phyloP scores from a whole-genome alignment of 2,797 vertebrate species.

The Cetoscarus ocellatus region DNA sequence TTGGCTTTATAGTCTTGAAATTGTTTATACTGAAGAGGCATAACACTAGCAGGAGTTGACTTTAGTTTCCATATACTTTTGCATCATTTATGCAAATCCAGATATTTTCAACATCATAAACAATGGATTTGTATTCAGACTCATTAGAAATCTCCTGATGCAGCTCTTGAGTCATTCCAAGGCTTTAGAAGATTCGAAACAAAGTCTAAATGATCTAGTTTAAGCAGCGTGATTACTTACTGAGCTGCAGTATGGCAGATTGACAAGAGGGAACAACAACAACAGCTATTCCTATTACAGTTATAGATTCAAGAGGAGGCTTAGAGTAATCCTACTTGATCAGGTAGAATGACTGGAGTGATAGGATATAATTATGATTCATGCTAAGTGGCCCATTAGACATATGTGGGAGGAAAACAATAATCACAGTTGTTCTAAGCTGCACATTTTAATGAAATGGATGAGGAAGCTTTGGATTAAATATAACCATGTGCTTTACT shows the following conservation, averaged over 20 bases:
- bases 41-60: too few species aligned
- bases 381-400: constrained; percentile 44
- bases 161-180: constrained; percentile 23
- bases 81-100: constrained; percentile 10
- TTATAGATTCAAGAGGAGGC: constrained; percentile 19
- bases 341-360: constrained; percentile 19
- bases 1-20: too few species aligned
- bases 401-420: constrained; percentile 33
- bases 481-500: too few species aligned
- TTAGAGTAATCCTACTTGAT: constrained; percentile 46
- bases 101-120: not conserved
- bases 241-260: constrained; percentile 17
- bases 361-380: constrained; percentile 46
- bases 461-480: not conserved
- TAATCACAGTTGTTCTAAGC: constrained; percentile 15
- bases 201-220: constrained; percentile 43
- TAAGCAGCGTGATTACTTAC: constrained; percentile 31
- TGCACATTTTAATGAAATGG: constrained; percentile 23
- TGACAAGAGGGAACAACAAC: constrained; percentile 27
- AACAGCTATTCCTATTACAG: constrained; percentile 20
- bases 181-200: constrained; percentile 34
- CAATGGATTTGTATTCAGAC: constrained; percentile 7
- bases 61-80: not conserved
- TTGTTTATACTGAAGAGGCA: too few species aligned
- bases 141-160: constrained; percentile 5